Conservation (phyloP, 2,888 invertebrate species). For the Xanthia icteritia region DNA sequence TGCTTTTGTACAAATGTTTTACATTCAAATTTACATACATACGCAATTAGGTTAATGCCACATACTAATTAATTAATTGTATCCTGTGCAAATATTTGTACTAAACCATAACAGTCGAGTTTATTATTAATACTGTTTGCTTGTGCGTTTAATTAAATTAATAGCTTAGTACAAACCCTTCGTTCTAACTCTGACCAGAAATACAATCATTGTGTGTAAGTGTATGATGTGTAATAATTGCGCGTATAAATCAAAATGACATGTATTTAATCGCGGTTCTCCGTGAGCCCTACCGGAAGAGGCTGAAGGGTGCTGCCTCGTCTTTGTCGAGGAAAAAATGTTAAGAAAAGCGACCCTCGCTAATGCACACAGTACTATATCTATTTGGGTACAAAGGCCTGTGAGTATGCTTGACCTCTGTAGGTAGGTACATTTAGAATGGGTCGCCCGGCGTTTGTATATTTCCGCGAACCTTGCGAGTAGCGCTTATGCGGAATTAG, state of each 20-base stretch:
- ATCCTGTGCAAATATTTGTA: conserved; percentile 68
- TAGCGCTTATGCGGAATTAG: conserved; percentile 60
- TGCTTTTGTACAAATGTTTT: conserved; percentile 41
- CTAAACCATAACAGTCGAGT: conserved; percentile 63
- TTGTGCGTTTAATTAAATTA: conserved; percentile 69
- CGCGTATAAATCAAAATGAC: conserved; percentile 88
- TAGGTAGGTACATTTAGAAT: conserved; percentile 74
- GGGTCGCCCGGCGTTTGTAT: conserved; percentile 57
- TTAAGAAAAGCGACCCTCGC: conserved; percentile 83
- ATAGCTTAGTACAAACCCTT: conserved; percentile 58
- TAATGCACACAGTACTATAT: conserved; percentile 86
- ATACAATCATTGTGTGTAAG: conserved; percentile 38
- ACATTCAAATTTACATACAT: conserved; percentile 50
- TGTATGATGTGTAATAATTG: conserved; percentile 78
- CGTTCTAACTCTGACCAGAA: conserved; percentile 48
- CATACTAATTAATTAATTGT: conserved; percentile 69
- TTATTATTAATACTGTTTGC: conserved; percentile 74
- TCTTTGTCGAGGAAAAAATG: conserved; percentile 79
- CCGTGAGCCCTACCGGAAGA: conserved; percentile 77
- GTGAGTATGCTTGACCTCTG: conserved; percentile 85
- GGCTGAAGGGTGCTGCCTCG: conserved; percentile 75
- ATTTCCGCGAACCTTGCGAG: conserved; percentile 50
- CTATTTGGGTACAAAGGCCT: conserved; percentile 85
- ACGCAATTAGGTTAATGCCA: conserved; percentile 60
- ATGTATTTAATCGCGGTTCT: conserved; percentile 83